Base-by-base conservation (phyloP, 2,888 invertebrate genomes). In the Herminia tarsipennalis region DNA sequence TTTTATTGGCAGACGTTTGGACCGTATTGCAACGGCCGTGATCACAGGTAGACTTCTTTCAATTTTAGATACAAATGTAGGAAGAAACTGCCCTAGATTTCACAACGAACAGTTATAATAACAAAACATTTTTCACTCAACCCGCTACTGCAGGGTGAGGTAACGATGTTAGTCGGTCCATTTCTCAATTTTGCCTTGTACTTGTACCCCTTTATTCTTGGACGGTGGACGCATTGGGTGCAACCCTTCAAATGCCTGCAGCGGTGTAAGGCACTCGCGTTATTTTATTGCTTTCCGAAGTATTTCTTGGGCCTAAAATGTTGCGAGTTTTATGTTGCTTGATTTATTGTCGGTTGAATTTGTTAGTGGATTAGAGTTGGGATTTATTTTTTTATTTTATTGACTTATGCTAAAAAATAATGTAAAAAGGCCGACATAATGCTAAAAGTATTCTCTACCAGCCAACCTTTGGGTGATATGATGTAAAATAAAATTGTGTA, bases 141-240 rank as follows among this genome's bases (percentile, higher is more conserved):
- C 78, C 78, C 80, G 68, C 70, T 83, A 78, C 78, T 74, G 81
- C 82, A 58, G 88, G 86, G 85, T 75, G 81, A 73, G 73, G 83
- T 91, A 92, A 92, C 88, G 71, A 86, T 75, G 88, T 92, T 92
- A 92, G 80, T 85, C 88, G 90, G 90, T 86, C 89, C 91, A 92
- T 92, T 92, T 91, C 91, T 90, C 91, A 91, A 91, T 91, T 90
- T 88, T 78, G 73, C 76, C 78, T 73, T 46, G 72, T 66, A 54
- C 78, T 73, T 46, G 72, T 66, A 54, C 83, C 86, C 85, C 78
- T 78, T 81, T 77, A 76, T 76, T 78, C 79, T 73, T 73, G 80
- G 82, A 81, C 51, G 34, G 45, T 82, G 86, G 86, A 82, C 83
- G 82, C 67, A 40, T 30, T 39, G 77, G 79, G 74, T 64, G 66